phyloP scores from a whole-genome alignment of 2,797 vertebrate species.

The Momotus momota region DNA sequence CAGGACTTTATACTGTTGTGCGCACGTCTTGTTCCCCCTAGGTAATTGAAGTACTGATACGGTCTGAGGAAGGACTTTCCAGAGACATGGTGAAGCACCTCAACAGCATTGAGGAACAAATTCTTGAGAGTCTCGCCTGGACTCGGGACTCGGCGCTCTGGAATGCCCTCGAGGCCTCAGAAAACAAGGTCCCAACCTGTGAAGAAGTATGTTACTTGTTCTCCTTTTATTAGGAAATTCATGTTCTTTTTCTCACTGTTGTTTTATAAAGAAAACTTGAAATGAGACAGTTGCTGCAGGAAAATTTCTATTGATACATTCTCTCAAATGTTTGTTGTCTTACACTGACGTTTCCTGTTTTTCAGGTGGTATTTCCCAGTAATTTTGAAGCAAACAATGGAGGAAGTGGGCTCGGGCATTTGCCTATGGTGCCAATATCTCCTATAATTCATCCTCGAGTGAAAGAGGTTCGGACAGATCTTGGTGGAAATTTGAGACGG shows the following conservation, averaged over 20 bases:
- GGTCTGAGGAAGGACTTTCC: slow-evolving; percentile 94
- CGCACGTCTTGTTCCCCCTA: slow-evolving; percentile 38
- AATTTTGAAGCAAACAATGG: slow-evolving; percentile 88
- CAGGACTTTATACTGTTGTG: background rate
- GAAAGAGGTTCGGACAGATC: slow-evolving; percentile 90
- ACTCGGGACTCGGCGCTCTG: slow-evolving; percentile 87
- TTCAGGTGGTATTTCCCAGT: slow-evolving; percentile 92
- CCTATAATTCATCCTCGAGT: slow-evolving; percentile 96
- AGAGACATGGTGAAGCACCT: slow-evolving; percentile 98
- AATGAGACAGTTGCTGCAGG: background rate
- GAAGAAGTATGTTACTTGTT: slow-evolving; percentile 87
- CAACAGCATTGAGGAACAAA: slow-evolving; percentile 95
- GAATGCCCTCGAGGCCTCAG: slow-evolving; percentile 84
- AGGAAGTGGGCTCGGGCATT: slow-evolving; percentile 80
- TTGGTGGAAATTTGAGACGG: slow-evolving; percentile 86
- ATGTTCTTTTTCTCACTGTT: background rate
- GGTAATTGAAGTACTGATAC: slow-evolving; percentile 98
- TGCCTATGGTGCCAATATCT: slow-evolving; percentile 90
- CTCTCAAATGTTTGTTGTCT: background rate
- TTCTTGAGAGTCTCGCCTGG: slow-evolving; percentile 94
- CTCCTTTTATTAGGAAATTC: background rate
- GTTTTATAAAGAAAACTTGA: background rate
- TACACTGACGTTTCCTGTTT: background rate
- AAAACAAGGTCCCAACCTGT: slow-evolving; percentile 90
- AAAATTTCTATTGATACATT: background rate